Conservation (phyloP, 2,113 vertebrate genomes). For the Actinemys pallida region DNA sequence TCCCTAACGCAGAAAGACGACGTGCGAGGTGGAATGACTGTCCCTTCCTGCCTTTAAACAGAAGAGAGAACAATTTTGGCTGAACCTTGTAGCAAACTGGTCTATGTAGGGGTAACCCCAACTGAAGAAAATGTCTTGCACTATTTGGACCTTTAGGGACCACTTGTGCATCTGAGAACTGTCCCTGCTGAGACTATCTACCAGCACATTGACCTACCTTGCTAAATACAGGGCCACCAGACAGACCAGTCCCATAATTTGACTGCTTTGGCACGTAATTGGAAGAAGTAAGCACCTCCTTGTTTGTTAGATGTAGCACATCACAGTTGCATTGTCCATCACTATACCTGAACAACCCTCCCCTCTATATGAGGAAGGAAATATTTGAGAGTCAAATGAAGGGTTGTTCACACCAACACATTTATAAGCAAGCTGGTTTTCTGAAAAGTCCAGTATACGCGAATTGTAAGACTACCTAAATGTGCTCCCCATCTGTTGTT, state of each 20-base stretch:
- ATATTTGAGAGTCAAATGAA: background rate
- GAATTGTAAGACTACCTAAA: background rate
- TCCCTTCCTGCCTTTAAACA: background rate
- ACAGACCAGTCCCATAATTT: background rate
- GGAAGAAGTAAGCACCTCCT: background rate
- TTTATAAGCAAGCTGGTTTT: background rate
- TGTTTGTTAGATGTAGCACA: background rate
- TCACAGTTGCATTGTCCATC: background rate
- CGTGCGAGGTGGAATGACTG: background rate
- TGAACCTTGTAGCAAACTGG: background rate
- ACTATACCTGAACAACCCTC: background rate
- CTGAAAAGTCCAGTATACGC: background rate
- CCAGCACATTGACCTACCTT: background rate
- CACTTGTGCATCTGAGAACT: background rate
- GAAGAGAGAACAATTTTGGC: background rate
- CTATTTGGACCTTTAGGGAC: background rate
- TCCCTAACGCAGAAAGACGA: background rate
- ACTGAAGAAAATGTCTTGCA: background rate
- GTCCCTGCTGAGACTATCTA: background rate
- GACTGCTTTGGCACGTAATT: background rate
- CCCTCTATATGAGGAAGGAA: background rate
- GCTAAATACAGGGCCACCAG: background rate
- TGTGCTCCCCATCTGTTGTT: background rate
- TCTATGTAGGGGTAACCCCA: background rate
- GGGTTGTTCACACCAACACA: background rate